Evolutionary conservation across 2,113 vertebrate genomes (phyloP).

Genomic region (Hippocampus comes): DNA sequence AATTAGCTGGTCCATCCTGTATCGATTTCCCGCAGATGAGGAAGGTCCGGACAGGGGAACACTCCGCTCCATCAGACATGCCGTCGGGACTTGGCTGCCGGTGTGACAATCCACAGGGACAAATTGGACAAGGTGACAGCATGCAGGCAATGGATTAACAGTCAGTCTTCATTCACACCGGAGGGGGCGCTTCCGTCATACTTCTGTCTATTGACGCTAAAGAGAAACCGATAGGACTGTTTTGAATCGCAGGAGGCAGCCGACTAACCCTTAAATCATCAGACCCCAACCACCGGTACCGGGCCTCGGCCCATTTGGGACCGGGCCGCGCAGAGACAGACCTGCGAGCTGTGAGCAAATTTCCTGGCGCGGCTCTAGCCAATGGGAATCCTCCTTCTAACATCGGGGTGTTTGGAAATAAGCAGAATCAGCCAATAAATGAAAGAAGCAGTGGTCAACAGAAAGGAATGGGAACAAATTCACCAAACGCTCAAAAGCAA

Average conservation of each 20-base stretch:
- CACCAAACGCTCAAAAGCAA: too few relatives aligned
- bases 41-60: constrained; percentile 71
- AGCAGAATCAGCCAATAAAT: too few relatives aligned
- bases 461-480: too few relatives aligned
- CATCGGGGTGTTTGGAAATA: too few relatives aligned
- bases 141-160: constrained; percentile 48
- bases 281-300: too few relatives aligned
- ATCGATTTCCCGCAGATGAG: constrained; percentile 75
- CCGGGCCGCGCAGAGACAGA: too few relatives aligned
- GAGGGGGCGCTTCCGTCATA: constrained; percentile 53
- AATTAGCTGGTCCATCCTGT: constrained; percentile 72
- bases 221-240: constrained; percentile 41
- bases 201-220: constrained; percentile 16
- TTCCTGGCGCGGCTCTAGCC: too few relatives aligned
- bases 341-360: too few relatives aligned
- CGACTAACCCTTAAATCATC: constrained; percentile 12
- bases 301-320: too few relatives aligned
- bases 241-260: constrained; percentile 38
- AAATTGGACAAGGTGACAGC: constrained; percentile 40
- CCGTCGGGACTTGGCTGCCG: constrained; percentile 47
- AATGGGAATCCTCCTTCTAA: too few relatives aligned
- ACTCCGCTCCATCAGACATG: constrained; percentile 67
- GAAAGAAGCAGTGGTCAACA: too few relatives aligned
- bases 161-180: constrained; percentile 45
- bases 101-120: constrained; percentile 34